Conservation (phyloP, 2,888 invertebrate genomes). For the Drosophila glabriapex region DNA sequence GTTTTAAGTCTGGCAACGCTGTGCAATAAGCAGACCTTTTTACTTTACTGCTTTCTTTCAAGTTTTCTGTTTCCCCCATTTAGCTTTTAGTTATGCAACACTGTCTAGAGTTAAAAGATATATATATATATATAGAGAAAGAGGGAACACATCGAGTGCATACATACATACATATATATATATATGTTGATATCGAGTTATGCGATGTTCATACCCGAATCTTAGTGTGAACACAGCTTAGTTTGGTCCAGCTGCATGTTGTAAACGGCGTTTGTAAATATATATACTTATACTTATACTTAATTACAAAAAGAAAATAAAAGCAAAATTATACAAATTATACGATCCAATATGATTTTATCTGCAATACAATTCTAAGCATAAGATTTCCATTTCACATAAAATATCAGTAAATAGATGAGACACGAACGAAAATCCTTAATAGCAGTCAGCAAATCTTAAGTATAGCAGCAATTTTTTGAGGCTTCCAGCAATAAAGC, state of each 20-base stretch:
- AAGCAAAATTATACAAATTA: slow-evolving; percentile 22
- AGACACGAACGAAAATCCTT: slow-evolving; percentile 7
- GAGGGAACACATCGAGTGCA: slow-evolving; percentile 30
- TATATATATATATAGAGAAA: background rate
- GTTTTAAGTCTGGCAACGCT: slow-evolving; percentile 53
- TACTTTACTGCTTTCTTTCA: slow-evolving; percentile 6
- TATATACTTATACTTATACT: slow-evolving; percentile 20
- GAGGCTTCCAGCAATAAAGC: slow-evolving; percentile 66
- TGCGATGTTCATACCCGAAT: slow-evolving; percentile 10
- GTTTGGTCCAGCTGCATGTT: slow-evolving; percentile 35
- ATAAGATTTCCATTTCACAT: slow-evolving; percentile 72
- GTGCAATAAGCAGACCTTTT: slow-evolving; percentile 64
- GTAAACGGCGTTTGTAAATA: slow-evolving; percentile 64
- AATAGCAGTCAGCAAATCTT: slow-evolving; percentile 27
- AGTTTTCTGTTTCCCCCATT: slow-evolving; percentile 17
- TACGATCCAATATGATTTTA: slow-evolving; percentile 57
- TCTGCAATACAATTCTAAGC: slow-evolving; percentile 63
- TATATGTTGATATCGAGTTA: slow-evolving; percentile 19
- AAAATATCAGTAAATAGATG: slow-evolving; percentile 35
- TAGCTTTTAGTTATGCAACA: slow-evolving; percentile 45
- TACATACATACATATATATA: slow-evolving; percentile 1
- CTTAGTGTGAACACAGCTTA: slow-evolving; percentile 21
- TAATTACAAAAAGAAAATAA: slow-evolving; percentile 8
- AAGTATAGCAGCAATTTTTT: slow-evolving; percentile 59
- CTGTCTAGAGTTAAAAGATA: slow-evolving; percentile 25